Evolutionary conservation across 2,888 invertebrate species (phyloP).

Genomic region (Mythimna impura): DNA sequence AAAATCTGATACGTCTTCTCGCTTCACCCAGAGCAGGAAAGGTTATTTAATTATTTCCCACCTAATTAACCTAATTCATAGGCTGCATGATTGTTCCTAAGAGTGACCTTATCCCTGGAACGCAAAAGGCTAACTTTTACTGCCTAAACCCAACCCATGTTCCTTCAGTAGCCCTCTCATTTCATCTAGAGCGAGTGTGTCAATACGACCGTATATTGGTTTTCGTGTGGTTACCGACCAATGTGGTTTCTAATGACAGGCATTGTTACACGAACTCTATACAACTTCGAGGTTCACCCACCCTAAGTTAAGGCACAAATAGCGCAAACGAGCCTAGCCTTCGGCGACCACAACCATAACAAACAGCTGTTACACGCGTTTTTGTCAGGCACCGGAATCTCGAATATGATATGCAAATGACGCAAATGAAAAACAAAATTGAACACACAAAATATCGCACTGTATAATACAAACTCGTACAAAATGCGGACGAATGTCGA

Average conservation of each 20-base stretch:
- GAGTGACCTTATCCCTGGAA: too few species aligned
- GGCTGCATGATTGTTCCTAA: too few species aligned
- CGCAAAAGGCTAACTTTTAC: too few species aligned
- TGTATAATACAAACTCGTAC: constrained; percentile 28
- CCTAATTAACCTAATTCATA: too few species aligned
- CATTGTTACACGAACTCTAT: constrained; percentile 30
- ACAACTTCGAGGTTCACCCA: constrained; percentile 17
- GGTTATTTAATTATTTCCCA: too few species aligned
- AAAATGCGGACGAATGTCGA: constrained; percentile 20
- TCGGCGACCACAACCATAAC: constrained; percentile 38
- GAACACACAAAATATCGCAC: constrained; percentile 44
- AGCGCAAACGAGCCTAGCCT: constrained; percentile 33
- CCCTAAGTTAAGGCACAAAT: constrained; percentile 6
- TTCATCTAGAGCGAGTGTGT: not conserved
- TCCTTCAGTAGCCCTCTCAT: too few species aligned
- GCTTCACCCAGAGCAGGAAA: too few species aligned
- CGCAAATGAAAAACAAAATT: constrained; percentile 55
- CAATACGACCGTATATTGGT: constrained; percentile 5
- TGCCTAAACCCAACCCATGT: too few species aligned
- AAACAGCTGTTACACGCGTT: constrained; percentile 47
- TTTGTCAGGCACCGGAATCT: constrained; percentile 44
- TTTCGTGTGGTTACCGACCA: constrained; percentile 3
- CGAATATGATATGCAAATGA: constrained; percentile 58
- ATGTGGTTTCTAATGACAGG: constrained; percentile 27
- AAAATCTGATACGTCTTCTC: too few species aligned